Base-by-base conservation (phyloP, 2,888 invertebrate genomes). In the Zele albiditarsus region DNA sequence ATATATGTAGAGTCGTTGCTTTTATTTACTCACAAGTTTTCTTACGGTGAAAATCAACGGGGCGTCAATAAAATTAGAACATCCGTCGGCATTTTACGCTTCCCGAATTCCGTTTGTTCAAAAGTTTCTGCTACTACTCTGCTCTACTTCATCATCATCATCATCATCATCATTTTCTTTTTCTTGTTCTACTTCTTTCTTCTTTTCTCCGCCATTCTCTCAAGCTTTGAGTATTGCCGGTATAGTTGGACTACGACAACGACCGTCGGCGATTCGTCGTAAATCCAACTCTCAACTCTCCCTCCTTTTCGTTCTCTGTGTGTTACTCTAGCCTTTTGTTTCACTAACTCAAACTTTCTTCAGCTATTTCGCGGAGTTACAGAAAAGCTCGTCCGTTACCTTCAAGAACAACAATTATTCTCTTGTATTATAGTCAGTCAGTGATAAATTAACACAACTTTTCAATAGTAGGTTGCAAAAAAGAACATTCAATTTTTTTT, bases 21-120 rank as follows among this genome's bases (percentile, higher is more conserved):
- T 70, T 70, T 70, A 70, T 70, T 70, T 58, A 70, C 70, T 70
- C 16, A 27, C 5, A 38, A 70, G 58, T 70, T 70, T 70, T 25
- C 31, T 38, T 25, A 42, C n/a, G 70, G 33, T 53, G 57, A 33
- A 28, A 60, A 38, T 60, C 12, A 63, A 63, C 63, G 70, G 33
- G 57, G 70, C 58, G 70, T 70, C 70, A 70, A 70, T 70, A 70
- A 70, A 70, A 60, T 70, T 70, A 70, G 38, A 38, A 33, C 33
- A 38, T 33, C 27, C 60, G 25, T 31, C 60, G 31, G 60, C 8
- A 33, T 70, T 58, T 33, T 70, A 70, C 70, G 46, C 42, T 58
- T 42, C 57, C 25, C 23, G 60, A 70, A 60, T 70, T 70, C 42
- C 42, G 42, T 70, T 42, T 70, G 58, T 70, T 38, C 38, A 38